phyloP scores from a whole-genome alignment of 2,888 invertebrate species.

The Yponomeuta plumbellus region DNA sequence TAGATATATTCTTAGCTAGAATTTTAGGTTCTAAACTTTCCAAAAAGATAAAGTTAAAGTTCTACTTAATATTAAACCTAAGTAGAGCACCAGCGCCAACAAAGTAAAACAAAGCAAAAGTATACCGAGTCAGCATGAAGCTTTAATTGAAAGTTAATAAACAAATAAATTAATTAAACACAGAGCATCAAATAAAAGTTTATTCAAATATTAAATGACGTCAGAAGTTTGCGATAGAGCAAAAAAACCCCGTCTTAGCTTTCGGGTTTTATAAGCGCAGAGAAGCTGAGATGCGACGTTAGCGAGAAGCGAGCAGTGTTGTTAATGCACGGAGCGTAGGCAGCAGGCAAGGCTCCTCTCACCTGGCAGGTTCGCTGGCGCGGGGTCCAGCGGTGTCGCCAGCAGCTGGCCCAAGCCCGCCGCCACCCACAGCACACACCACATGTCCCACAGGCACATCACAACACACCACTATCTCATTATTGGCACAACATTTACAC shows the following conservation, averaged over 20 bases:
- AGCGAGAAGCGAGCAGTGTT: slow-evolving; percentile 11
- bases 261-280: neutral
- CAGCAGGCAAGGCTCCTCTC: slow-evolving; percentile 47
- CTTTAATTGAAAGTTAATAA: neutral
- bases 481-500: slow-evolving; percentile 74
- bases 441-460: slow-evolving; percentile 75
- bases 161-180: neutral
- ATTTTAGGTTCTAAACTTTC: neutral
- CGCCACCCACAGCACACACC: slow-evolving; percentile 67
- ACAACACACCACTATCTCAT: slow-evolving; percentile 76
- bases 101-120: neutral
- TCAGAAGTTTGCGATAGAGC: neutral
- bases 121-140: neutral
- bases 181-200: neutral
- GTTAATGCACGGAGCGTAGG: neutral
- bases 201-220: neutral
- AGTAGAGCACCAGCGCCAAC: neutral
- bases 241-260: neutral
- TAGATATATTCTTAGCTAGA: neutral
- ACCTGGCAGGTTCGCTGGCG: slow-evolving; percentile 59
- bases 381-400: slow-evolving; percentile 65
- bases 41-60: neutral
- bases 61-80: neutral
- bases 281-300: slow-evolving; percentile 40
- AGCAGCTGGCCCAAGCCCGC: slow-evolving; percentile 58